Base-by-base conservation (phyloP, 2,797 vertebrate species). In the Myotis myotis region DNA sequence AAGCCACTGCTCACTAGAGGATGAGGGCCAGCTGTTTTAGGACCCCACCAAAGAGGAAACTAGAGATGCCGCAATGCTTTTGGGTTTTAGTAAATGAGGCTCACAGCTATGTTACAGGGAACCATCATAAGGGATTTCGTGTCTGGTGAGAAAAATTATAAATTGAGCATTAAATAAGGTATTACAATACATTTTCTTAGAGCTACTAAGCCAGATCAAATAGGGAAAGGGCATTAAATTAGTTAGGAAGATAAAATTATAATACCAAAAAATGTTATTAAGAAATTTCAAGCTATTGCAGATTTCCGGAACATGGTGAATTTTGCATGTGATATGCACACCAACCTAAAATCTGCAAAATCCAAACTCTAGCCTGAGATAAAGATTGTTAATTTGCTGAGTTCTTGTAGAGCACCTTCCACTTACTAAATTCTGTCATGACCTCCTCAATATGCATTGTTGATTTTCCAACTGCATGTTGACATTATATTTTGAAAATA, bases 121-220 rank as follows among this genome's bases (percentile, higher is more conserved):
- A 79, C 36, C 53, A 94, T 70, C 72, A 75, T 89, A 57, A 82
- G 20, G 62, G 47, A 89, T 91, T 89, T 55, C 2, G 3, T 92
- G 87, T 91, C 60, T 64, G 25, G 25, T 85, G 38, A 81, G 82
- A 92, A 96, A 80, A 95, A 92, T 70, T 85, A 80, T 80, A 96
- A 95, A 89, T 11, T 9, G 16, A 96, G 53, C 22, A 91, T 86
- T 83, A 30, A 51, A 64, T 57, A 92, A 82, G 85, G 41, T 87
- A 80, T 80, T 85, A 49, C 86, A 83, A 87, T 91, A 62, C 8
- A 70, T 92, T 91, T 97, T 95, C 92, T 93, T 97, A 94, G 25
- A 88, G 64, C 28, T 93, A 23, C 70, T 79, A 93, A 94, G 74
- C 53, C 79, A 96, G 36, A 89, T 44, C 93, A 96, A 97, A 93